Base-by-base conservation (phyloP, 2,888 invertebrate species). In the Tupiocoris notatus region DNA sequence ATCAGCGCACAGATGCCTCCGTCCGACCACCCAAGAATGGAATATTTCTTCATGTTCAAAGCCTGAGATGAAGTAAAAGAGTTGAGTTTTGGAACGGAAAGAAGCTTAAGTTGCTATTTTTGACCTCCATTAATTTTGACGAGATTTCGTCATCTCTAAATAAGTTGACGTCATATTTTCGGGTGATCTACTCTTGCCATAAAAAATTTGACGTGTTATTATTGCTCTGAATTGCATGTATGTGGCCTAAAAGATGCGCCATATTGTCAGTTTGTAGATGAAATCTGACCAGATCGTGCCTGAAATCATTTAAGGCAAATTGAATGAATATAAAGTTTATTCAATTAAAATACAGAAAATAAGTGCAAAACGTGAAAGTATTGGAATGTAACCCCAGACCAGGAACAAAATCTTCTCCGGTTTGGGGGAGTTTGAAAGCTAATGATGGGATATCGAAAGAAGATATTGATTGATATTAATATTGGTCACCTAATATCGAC, bases 1-100 rank as follows among this genome's bases (percentile, higher is more conserved):
- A 95, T 89, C 79, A 96, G 84, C 17, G 89, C 90, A 0, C 92
- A 89, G 61, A 90, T 91, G 1, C 93, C 96, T 23, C 96, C 96
- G 84, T 94, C 94, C 84, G 94, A 94, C 94, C 95, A 96, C 0
- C 96, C 96, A 76, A 95, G 82, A 9, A 95, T 81, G 0, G 94
- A 94, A 84, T 89, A 94, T 80, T 89, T 89, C 0, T 87, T 82
- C 59, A 90, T 86, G 1, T 89, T 88, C 7, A 95, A 82, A 62
- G 85, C 85, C 88, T 90, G 81, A 77, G 71, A 73, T 22, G 63
- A 63, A 7, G 64, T 63, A 20, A 20, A 63, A 59, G 39, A 39
- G n/a, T 16, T 56, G 54, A 54, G 61, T 67, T 25, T 6, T 23
- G 16, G 58, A 17, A 65, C 22, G 7, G 7, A 20, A 39, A n/a